Conservation (phyloP, 2,888 invertebrate species). For the Koerneria pararmatus region DNA sequence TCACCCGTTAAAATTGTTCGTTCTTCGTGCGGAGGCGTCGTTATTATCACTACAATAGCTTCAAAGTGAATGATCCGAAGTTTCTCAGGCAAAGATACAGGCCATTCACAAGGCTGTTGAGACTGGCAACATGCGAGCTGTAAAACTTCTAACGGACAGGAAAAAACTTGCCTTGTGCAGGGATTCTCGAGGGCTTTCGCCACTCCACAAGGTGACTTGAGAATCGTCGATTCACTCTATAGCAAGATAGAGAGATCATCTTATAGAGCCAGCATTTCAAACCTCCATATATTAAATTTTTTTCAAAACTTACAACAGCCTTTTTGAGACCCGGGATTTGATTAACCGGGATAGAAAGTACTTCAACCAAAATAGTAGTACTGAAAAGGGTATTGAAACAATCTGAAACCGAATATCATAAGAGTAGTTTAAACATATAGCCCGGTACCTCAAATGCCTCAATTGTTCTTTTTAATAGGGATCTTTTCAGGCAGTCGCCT, state of each 20-base stretch:
- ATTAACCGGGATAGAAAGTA: too few relatives aligned
- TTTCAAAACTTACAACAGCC: background rate
- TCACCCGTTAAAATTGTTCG: too few relatives aligned
- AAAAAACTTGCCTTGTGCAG: constrained; percentile 63
- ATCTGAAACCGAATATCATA: background rate
- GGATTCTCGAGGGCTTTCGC: constrained; percentile 58
- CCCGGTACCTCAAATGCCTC: too few relatives aligned
- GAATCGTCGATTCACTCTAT: background rate
- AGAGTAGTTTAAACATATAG: background rate
- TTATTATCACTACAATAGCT: too few relatives aligned
- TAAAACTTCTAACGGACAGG: constrained; percentile 62
- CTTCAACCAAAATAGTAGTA: too few relatives aligned
- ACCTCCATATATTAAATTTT: background rate
- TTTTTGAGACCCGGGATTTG: background rate
- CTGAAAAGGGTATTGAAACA: too few relatives aligned
- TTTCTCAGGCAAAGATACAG: constrained; percentile 59
- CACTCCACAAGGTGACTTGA: constrained; percentile 47
- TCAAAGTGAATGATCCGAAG: too few relatives aligned
- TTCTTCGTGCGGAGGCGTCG: too few relatives aligned
- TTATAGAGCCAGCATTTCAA: too few relatives aligned
- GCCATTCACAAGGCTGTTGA: constrained; percentile 61
- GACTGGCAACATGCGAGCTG: constrained; percentile 63
- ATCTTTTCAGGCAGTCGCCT: constrained; percentile 61
- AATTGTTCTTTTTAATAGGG: too few relatives aligned
- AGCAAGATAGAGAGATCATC: background rate